Conservation (phyloP, 2,113 vertebrate species). For the Aspidoscelis tigris region DNA sequence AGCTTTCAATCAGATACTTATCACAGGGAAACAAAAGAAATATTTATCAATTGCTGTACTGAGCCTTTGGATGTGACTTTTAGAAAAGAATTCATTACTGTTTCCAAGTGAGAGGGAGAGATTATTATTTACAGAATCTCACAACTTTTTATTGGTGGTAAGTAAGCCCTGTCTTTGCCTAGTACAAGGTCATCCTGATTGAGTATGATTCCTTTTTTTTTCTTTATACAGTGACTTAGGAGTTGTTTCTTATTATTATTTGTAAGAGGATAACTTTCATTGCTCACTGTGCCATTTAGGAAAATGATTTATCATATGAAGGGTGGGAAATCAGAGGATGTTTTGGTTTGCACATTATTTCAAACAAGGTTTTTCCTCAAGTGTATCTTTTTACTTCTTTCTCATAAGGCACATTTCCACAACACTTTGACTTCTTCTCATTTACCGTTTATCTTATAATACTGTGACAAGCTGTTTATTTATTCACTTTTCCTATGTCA, state of each 20-base stretch:
- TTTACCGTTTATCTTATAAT: too few species aligned
- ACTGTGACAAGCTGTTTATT: too few species aligned
- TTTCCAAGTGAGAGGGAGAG: not conserved
- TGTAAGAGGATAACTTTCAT: not conserved
- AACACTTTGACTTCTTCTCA: too few species aligned
- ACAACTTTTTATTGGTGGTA: constrained; percentile 9
- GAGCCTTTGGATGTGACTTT: constrained; percentile 14
- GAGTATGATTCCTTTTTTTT: not conserved
- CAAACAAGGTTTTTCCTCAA: too few species aligned
- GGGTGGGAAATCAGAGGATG: not conserved
- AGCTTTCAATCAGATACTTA: constrained; percentile 49
- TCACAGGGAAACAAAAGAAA: constrained; percentile 48
- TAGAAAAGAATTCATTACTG: constrained; percentile 43
- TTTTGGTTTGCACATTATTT: not conserved
- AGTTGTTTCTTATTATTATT: too few species aligned
- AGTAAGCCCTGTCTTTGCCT: not conserved
- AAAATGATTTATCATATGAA: not conserved
- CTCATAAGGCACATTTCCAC: too few species aligned
- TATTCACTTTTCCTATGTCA: too few species aligned
- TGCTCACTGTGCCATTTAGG: not conserved
- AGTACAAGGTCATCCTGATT: constrained; percentile 20
- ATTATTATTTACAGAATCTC: not conserved
- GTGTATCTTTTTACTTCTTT: too few species aligned
- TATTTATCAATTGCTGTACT: constrained; percentile 37
- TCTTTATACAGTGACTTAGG: not conserved